phyloP scores from a whole-genome alignment of 2,113 vertebrate genomes.

The Leptodactylus fuscus region DNA sequence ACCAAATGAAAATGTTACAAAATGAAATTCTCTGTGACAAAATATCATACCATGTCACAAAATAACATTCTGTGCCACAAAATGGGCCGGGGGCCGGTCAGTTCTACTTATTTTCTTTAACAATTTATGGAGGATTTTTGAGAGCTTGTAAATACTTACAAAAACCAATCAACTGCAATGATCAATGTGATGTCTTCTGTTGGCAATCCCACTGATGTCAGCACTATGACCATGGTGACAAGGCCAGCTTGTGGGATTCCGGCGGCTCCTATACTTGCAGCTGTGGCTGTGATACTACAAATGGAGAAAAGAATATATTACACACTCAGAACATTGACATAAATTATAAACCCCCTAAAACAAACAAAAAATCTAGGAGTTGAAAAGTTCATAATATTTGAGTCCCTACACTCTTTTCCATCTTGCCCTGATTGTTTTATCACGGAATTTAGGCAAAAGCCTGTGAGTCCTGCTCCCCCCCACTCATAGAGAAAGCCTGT shows the following conservation, averaged over 20 bases:
- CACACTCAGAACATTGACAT: neutral
- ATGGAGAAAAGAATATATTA: conserved; percentile 36
- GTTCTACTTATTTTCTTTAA: too few species aligned
- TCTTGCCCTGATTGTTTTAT: too few species aligned
- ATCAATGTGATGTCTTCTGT: conserved; percentile 96
- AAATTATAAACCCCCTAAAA: neutral
- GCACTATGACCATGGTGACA: conserved; percentile 97
- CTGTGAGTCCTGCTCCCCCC: neutral
- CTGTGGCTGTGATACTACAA: conserved; percentile 93
- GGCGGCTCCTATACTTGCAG: conserved; percentile 95
- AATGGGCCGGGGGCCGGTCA: too few species aligned
- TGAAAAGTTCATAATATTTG: too few species aligned
- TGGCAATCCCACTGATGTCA: conserved; percentile 95
- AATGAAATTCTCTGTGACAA: too few species aligned
- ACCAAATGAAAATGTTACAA: too few species aligned
- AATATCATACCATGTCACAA: too few species aligned
- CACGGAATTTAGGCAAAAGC: too few species aligned
- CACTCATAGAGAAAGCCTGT: too few species aligned
- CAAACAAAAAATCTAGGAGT: neutral
- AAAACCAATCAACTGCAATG: conserved; percentile 97
- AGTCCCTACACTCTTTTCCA: too few species aligned
- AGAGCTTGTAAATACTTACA: conserved; percentile 83
- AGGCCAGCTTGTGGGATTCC: conserved; percentile 96
- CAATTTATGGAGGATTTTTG: neutral
- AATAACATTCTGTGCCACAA: too few species aligned